Percentiles rank a stretch among this genome's conserved stretches.
phyloP scores from a whole-genome alignment of 92 coral and sea anemone species.

The Umimayanthus kanabou region DNA sequence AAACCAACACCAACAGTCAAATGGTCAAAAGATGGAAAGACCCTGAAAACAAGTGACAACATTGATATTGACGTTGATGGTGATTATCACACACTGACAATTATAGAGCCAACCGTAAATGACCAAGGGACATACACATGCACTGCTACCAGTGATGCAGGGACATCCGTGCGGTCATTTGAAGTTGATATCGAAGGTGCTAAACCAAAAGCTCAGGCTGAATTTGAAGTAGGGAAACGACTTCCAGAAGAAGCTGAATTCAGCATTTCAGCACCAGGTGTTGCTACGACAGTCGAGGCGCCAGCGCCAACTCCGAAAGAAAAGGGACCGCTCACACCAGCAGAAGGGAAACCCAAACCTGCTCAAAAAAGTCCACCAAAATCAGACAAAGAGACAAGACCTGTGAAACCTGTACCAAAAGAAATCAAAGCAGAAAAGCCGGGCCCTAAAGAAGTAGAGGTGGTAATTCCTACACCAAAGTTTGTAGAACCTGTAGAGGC shows the following conservation, averaged over 20 bases:
- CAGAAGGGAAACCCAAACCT: neutral
- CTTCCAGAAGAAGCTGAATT: conserved; percentile 39
- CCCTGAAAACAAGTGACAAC: conserved; percentile 57
- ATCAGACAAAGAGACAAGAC: neutral
- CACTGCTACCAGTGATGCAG: conserved; percentile 82
- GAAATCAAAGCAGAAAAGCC: conserved; percentile 19
- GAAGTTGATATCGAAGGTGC: conserved; percentile 82
- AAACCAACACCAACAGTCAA: conserved; percentile 58
- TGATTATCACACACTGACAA: conserved; percentile 63
- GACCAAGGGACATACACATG: conserved; percentile 88
- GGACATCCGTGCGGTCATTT: conserved; percentile 78
- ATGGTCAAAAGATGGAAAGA: conserved; percentile 67
- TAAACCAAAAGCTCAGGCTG: neutral
- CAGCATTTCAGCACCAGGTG: conserved; percentile 13
- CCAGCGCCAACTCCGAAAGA: neutral
- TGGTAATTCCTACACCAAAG: conserved; percentile 58
- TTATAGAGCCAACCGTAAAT: conserved; percentile 66
- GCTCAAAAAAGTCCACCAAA: neutral
- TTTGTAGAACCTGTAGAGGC: conserved; percentile 32
- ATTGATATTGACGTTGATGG: conserved; percentile 62
- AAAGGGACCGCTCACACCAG: conserved; percentile 13
- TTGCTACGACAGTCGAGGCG: conserved; percentile 13
- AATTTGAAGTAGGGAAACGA: conserved; percentile 35
- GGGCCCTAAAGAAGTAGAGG: conserved; percentile 44
- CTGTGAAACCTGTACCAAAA: neutral